Conservation (phyloP, 1,140 invertebrate species). For the Teleogryllus occipitalis region DNA sequence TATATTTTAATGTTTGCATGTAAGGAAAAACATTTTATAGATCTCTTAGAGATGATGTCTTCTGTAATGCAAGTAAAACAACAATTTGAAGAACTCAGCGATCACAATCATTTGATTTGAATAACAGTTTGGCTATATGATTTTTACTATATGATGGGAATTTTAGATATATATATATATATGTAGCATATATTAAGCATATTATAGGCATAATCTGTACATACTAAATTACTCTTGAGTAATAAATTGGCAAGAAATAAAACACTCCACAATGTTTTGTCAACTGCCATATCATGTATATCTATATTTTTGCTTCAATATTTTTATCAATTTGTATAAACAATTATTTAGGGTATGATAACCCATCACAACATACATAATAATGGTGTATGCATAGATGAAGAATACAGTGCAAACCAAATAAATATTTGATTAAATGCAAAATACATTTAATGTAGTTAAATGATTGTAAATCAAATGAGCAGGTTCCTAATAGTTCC, state of each 20-base stretch:
- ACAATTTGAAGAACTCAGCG: conserved; percentile 1
- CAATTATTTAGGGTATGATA: conserved; percentile 11
- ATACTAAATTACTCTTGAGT: neutral
- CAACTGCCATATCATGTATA: conserved; percentile 7
- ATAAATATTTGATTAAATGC: conserved; percentile 14
- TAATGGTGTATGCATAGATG: neutral
- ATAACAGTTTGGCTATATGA: neutral
- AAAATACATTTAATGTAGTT: conserved; percentile 9
- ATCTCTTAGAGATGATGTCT: neutral
- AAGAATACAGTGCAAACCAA: conserved; percentile 8
- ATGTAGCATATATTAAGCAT: conserved; percentile 2
- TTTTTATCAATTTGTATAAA: conserved; percentile 9
- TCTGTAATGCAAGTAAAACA: neutral
- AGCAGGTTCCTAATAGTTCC: conserved; percentile 14
- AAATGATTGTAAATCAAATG: conserved; percentile 11
- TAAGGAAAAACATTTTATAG: neutral
- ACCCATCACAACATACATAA: neutral
- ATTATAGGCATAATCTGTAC: conserved; percentile 2
- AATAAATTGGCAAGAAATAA: neutral
- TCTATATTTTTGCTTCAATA: conserved; percentile 10
- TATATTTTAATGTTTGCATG: conserved; percentile 2
- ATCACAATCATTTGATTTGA: conserved; percentile 5
- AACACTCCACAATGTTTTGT: conserved; percentile 5
- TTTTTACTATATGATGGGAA: neutral
- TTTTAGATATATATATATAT: neutral